Base-by-base conservation (phyloP, 2,797 vertebrate species). In the Salmo trutta region DNA sequence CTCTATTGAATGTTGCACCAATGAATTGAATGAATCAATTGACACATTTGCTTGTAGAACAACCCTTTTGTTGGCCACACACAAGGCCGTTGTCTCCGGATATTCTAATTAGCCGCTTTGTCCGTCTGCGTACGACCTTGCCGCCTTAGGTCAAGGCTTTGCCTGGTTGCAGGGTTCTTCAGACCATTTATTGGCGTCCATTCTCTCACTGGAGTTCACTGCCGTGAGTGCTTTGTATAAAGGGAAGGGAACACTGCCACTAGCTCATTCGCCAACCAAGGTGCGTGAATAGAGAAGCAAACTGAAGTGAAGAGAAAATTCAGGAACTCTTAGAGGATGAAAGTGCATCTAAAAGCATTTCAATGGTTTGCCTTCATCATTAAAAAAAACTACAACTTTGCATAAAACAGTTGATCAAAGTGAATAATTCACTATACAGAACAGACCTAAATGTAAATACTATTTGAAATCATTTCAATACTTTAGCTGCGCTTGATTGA, bases 101-200 rank as follows among this genome's bases (percentile, higher is more conserved):
- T 78, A 64, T 76, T 71, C 53, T 84, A 85, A 87, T 83, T 75
- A 83, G 77, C 71, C 81, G 71, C 79, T 77, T 67, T 73, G 79
- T 52, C 27, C 16, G 71, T 64, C 36, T 79, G 67, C 24, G 4
- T 1, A 29, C 75, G 80, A 80, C 77, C 86, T 75, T 79, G 73
- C 19, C 1, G 71, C 79, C 81, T 77, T 80, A 76, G 65, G 76
- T 82, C 64, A 71, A 69, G 77, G 78, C 78, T 80, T 75, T 68
- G 82, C 77, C 82, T 47, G 72, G 79, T 72, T 36, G 16, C 53
- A 59, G 24, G 12, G 31, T 10, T 31, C 36, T 71, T 54, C 83
- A 51, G 54, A 75, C 24, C 6, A 17, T 79, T 82, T 77, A 19
- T 77, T 47, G 10, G 10, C 41, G 3, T 47, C 41, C 10, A 0